Percentiles rank a stretch among this genome's conserved stretches.
These are phyloP conservation scores for Belgica antarctica DNA, from an alignment of 2,888 invertebrate species.

Conservation along the genomic window DNA sequence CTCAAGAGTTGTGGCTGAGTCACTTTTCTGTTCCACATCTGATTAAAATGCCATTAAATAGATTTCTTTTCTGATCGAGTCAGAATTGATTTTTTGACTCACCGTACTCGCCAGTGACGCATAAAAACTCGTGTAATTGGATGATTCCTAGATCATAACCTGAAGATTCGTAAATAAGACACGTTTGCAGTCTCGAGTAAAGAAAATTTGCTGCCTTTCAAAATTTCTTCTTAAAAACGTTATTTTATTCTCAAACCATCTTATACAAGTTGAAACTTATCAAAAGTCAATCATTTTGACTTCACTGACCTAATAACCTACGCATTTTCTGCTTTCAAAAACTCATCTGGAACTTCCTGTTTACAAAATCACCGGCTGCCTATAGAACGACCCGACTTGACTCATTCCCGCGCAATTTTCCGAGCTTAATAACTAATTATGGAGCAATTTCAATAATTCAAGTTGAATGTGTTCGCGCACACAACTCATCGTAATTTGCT, in stretches of 20 bases:
- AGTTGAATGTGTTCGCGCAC: constrained; percentile 12
- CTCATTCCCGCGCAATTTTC: neutral
- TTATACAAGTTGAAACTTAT: no score
- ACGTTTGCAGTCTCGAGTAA: no score
- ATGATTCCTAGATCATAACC: no score
- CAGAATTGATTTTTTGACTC: constrained; percentile 23
- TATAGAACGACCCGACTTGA: no score
- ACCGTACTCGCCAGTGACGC: constrained; percentile 4
- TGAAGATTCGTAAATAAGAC: no score
- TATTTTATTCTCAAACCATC: no score
- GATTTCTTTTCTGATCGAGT: neutral
- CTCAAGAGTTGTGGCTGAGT: neutral
- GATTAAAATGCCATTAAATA: constrained; percentile 40
- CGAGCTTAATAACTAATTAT: neutral
- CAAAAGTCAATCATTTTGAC: neutral
- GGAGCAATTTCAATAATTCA: constrained; percentile 4
- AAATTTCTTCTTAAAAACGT: no score
- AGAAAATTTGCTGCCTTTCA: no score
- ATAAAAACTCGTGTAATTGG: no score
- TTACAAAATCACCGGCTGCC: no score
- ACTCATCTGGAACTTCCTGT: no score
- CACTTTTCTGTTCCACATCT: constrained; percentile 35
- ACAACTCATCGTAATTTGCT: neutral
- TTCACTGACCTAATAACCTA: neutral
- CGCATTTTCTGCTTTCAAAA: neutral